Percentiles rank a stretch among this genome's conserved stretches.
Evolutionary conservation across 1,140 invertebrate species (phyloP).

Genomic region (Yoshiicerus persimilis): DNA sequence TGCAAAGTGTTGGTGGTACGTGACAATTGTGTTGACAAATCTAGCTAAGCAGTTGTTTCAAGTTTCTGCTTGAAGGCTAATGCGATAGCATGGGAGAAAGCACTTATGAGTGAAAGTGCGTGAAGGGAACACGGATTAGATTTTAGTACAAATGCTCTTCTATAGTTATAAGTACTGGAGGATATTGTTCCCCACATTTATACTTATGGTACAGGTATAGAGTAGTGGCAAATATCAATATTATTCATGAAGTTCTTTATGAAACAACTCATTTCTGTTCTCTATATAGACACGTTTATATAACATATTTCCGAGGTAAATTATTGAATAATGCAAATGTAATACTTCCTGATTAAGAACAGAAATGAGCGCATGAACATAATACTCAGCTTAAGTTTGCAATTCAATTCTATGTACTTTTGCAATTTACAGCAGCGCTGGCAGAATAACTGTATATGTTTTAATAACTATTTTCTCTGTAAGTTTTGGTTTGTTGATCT

Average conservation of each 20-base stretch:
- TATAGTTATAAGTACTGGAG: not conserved
- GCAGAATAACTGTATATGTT: no score
- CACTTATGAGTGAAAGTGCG: slow-evolving; percentile 11
- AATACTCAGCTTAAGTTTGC: not conserved
- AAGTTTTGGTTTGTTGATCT: no score
- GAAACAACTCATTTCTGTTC: not conserved
- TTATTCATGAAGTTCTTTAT: not conserved
- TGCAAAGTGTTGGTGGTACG: not conserved
- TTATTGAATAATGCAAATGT: not conserved
- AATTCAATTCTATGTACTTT: not conserved
- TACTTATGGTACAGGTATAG: not conserved
- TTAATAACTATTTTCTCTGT: no score
- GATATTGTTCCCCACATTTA: not conserved
- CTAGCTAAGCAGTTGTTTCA: not conserved
- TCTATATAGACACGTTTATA: no score
- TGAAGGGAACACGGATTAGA: not conserved
- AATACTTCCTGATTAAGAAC: not conserved
- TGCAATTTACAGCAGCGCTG: no score
- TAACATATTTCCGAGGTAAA: no score
- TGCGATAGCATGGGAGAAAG: slow-evolving; percentile 10
- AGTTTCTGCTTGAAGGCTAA: not conserved
- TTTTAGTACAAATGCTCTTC: not conserved
- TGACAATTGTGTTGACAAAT: slow-evolving; percentile 4
- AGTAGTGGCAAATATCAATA: not conserved
- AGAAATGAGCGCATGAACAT: not conserved